Percentiles rank a stretch among this genome's conserved stretches.
These are phyloP conservation scores for Dryocosmus kuriphilus DNA, from an alignment of 2,888 invertebrate species.

Conservation along the genomic window DNA sequence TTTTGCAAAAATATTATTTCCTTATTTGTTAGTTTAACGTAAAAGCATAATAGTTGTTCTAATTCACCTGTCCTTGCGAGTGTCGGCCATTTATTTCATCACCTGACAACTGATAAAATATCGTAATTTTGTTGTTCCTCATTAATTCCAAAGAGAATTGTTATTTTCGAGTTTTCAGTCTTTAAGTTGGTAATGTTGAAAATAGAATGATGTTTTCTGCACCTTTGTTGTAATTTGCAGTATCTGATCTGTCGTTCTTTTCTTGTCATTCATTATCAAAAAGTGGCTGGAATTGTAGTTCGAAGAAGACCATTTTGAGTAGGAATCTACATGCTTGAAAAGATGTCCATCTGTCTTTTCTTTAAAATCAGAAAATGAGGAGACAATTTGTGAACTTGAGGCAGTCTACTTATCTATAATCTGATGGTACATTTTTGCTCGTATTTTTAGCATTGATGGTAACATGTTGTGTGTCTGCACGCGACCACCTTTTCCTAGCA, in stretches of 20 bases:
- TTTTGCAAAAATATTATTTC: background rate
- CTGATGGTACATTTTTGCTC: conserved; percentile 13
- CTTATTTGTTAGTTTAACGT: too few species aligned
- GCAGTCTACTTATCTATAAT: conserved; percentile 17
- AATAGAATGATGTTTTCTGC: too few species aligned
- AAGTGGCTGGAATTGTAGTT: background rate
- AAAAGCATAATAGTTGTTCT: too few species aligned
- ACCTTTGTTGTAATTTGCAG: too few species aligned
- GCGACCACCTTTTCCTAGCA: conserved; percentile 38
- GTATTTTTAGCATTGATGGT: background rate
- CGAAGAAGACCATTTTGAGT: background rate
- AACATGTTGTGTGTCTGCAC: conserved; percentile 14
- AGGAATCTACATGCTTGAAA: background rate
- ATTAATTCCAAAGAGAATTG: too few species aligned
- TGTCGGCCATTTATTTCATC: background rate
- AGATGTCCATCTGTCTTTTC: background rate
- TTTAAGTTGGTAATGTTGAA: too few species aligned
- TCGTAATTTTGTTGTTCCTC: too few species aligned
- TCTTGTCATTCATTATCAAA: background rate
- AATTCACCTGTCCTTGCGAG: background rate
- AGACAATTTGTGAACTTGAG: background rate
- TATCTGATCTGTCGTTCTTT: background rate
- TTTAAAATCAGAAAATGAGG: background rate
- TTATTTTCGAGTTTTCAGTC: too few species aligned
- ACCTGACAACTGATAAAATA: background rate